Conservation (phyloP, 2,113 vertebrate species). For the Nothobranchius furzeri region DNA sequence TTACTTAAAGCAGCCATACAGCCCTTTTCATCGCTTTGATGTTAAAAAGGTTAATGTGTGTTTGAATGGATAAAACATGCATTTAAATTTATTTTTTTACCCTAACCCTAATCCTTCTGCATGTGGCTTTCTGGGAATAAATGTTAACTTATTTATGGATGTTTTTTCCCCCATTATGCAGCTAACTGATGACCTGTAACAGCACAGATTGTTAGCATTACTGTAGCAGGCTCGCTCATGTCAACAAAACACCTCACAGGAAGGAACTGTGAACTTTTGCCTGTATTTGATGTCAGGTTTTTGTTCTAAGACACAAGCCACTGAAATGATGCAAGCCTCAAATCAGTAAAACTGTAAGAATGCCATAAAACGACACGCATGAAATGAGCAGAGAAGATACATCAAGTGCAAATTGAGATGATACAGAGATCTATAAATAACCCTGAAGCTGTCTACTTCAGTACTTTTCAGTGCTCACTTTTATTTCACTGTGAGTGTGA, state of each 20-base stretch:
- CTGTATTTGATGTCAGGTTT: neutral
- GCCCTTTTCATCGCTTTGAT: constrained; percentile 30
- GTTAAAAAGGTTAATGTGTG: constrained; percentile 47
- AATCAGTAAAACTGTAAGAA: constrained; percentile 19
- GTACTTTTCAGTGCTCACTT: constrained; percentile 59
- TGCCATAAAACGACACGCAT: constrained; percentile 3
- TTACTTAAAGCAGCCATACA: constrained; percentile 37
- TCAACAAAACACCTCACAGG: constrained; percentile 6
- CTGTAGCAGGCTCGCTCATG: neutral
- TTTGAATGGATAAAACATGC: constrained; percentile 53
- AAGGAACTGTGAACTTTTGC: constrained; percentile 24
- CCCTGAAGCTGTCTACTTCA: constrained; percentile 61
- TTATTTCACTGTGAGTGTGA: constrained; percentile 55
- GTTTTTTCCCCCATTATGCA: neutral
- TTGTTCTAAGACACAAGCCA: neutral
- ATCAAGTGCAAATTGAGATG: constrained; percentile 54
- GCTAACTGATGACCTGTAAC: constrained; percentile 1
- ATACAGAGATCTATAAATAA: constrained; percentile 69
- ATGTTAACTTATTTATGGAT: too few species aligned
- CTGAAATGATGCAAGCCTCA: neutral
- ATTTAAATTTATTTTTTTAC: constrained; percentile 42
- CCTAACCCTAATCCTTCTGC: neutral
- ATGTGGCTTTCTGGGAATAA: constrained; percentile 34
- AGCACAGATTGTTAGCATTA: constrained; percentile 8
- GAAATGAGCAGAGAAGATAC: constrained; percentile 42